These are phyloP conservation scores for Panthera tigris DNA, from an alignment of 2,113 vertebrate species.

Conservation along the genomic window DNA sequence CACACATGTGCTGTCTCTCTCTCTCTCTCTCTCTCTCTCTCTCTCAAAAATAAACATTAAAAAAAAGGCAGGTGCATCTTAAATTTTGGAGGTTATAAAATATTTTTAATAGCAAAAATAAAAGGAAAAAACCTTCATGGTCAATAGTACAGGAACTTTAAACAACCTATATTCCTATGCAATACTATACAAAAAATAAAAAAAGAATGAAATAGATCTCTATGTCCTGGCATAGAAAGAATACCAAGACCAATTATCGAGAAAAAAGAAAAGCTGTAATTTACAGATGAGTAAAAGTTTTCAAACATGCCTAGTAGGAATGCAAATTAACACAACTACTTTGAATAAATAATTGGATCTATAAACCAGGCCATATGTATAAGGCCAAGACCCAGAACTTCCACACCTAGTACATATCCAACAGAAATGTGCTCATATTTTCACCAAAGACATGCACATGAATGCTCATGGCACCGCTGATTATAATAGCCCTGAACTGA, in stretches of 20 bases:
- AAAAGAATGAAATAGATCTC: slow-evolving; percentile 14
- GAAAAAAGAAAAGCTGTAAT: background rate
- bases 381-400: background rate
- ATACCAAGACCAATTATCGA: background rate
- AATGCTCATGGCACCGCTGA: background rate
- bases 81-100: background rate
- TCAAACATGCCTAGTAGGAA: background rate
- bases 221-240: background rate
- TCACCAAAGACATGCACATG: background rate
- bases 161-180: background rate
- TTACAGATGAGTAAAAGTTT: background rate
- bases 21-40: too few species aligned
- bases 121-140: background rate
- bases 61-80: background rate
- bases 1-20: too few species aligned
- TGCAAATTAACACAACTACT: background rate
- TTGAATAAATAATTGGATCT: background rate
- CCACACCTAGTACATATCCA: background rate
- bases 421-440: background rate
- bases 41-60: too few species aligned
- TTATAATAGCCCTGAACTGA: background rate
- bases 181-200: background rate
- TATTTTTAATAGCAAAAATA: slow-evolving; percentile 45
- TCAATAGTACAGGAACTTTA: background rate
- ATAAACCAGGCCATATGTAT: background rate